These are phyloP conservation scores for Mormoops blainvillei DNA, from an alignment of 2,113 vertebrate species.

Conservation along the genomic window DNA sequence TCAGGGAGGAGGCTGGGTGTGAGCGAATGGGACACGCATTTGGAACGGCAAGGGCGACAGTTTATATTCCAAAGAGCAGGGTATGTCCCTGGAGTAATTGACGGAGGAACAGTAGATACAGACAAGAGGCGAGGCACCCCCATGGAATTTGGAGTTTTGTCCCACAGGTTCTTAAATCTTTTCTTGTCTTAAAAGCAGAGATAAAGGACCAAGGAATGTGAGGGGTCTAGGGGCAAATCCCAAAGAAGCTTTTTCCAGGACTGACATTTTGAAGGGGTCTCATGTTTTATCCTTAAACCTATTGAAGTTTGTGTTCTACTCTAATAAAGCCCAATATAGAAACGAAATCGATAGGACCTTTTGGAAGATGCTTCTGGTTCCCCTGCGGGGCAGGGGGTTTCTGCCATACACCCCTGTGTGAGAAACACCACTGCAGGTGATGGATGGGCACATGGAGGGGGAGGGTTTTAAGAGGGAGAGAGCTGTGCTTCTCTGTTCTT, in stretches of 20 bases:
- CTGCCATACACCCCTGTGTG: fast-evolving
- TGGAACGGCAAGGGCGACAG: neutral
- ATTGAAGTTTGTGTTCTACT: neutral
- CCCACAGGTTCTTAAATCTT: neutral
- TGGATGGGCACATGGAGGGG: neutral
- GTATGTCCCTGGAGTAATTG: fast-evolving
- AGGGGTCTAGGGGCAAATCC: neutral
- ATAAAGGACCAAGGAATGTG: neutral
- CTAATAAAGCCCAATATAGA: neutral
- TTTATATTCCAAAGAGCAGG: neutral
- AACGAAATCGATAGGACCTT: neutral
- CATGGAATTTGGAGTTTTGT: neutral
- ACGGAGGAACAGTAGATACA: neutral
- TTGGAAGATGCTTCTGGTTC: neutral
- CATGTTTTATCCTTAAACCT: neutral
- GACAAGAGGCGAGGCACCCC: fast-evolving
- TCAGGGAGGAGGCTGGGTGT: neutral
- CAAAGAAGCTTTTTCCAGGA: neutral
- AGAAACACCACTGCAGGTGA: neutral
- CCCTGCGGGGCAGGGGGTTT: fast-evolving
- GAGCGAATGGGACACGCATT: neutral
- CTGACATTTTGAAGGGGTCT: neutral
- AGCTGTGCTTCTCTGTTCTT: neutral
- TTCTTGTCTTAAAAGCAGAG: neutral
- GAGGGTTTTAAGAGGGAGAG: neutral